These are phyloP conservation scores for Spilogale gracilis DNA, from an alignment of 2,113 vertebrate species.

Conservation along the genomic window DNA sequence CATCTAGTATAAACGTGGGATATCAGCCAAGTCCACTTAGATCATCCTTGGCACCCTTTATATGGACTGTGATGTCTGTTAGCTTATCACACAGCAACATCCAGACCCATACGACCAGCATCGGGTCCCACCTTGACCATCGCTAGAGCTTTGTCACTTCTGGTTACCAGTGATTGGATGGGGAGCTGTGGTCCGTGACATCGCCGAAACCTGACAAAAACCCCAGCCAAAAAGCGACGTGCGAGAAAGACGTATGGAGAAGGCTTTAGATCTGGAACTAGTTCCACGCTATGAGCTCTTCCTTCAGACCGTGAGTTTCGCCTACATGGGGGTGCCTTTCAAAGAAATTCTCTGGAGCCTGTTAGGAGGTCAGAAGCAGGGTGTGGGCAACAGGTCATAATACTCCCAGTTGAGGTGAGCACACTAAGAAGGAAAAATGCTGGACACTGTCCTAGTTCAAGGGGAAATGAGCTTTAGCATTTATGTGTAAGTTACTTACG, in stretches of 20 bases:
- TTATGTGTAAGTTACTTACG: background rate
- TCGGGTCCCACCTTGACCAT: fast-evolving
- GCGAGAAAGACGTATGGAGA: background rate
- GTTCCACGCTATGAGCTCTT: background rate
- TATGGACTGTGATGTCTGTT: background rate
- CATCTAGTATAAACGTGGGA: fast-evolving
- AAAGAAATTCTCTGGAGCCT: fast-evolving
- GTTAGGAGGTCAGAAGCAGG: fast-evolving
- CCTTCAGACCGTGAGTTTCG: background rate
- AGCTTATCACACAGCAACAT: background rate
- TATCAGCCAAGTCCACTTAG: background rate
- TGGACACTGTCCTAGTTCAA: background rate
- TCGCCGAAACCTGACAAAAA: background rate
- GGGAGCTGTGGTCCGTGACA: fast-evolving
- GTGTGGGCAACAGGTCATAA: fast-evolving
- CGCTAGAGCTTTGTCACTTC: background rate
- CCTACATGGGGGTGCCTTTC: background rate
- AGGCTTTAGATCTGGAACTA: background rate
- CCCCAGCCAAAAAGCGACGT: background rate
- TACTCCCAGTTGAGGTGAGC: background rate
- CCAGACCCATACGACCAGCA: background rate
- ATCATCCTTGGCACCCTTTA: background rate
- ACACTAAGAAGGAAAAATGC: background rate
- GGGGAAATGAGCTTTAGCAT: background rate
- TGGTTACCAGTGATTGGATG: background rate